Conservation (phyloP, 2,113 vertebrate genomes). For the Anhinga rufa region DNA sequence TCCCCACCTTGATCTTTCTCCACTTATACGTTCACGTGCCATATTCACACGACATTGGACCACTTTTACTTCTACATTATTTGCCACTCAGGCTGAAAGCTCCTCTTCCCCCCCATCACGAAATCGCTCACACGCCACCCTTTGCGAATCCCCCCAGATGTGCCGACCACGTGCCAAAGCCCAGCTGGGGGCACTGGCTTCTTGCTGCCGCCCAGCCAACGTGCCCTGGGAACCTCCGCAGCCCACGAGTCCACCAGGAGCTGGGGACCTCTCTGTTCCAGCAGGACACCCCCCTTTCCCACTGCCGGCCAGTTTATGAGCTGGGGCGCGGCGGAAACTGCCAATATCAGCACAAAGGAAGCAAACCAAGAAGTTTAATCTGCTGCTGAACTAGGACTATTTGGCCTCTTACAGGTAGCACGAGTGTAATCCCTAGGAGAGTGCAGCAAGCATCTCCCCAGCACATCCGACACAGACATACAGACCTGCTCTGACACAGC, state of each 20-base stretch:
- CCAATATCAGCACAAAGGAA: not conserved
- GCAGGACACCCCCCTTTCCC: not conserved
- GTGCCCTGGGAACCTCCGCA: not conserved
- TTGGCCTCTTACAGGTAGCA: not conserved
- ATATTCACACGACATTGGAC: not conserved
- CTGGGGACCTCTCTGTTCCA: not conserved
- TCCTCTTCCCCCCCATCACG: fast-evolving
- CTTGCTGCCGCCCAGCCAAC: not conserved
- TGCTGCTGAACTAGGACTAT: not conserved
- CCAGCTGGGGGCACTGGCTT: not conserved
- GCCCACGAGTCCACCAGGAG: not conserved
- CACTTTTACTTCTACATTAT: not conserved
- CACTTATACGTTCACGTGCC: not conserved
- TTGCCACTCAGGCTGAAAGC: fast-evolving
- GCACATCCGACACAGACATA: not conserved
- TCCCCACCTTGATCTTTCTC: not conserved
- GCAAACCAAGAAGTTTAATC: not conserved
- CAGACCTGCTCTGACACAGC: not conserved
- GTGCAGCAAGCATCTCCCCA: not conserved
- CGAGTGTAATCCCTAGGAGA: not conserved
- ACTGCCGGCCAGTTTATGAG: not conserved
- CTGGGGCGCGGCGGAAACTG: not conserved
- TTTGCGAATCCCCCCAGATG: fast-evolving
- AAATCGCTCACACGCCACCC: not conserved
- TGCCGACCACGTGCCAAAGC: not conserved